Conservation (phyloP, 2,888 invertebrate species). For the Orthosia cruda region DNA sequence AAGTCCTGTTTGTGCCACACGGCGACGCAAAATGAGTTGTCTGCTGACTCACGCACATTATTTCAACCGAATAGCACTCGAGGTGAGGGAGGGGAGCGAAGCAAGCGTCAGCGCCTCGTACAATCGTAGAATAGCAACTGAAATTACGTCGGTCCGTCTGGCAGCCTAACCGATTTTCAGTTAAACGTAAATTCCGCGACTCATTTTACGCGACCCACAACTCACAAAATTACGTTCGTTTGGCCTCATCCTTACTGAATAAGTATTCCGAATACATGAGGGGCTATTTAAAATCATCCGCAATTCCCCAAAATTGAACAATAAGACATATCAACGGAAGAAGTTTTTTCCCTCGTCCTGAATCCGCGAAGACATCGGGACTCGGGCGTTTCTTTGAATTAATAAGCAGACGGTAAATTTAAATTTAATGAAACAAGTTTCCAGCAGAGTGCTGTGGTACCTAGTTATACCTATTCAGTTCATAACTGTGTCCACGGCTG, state of each 20-base stretch:
- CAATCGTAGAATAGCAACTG: no score
- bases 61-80: no score
- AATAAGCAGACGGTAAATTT: conserved; percentile 88
- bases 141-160: no score
- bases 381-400: conserved; percentile 84
- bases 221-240: no score
- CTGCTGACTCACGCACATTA: no score
- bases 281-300: conserved; percentile 67
- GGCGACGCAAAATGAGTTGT: no score
- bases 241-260: conserved; percentile 22
- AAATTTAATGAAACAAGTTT: conserved; percentile 90
- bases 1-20: no score
- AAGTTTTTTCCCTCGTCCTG: conserved; percentile 73
- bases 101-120: no score
- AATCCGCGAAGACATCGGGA: conserved; percentile 77
- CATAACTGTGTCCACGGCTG: conserved; percentile 74
- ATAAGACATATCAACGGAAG: conserved; percentile 77
- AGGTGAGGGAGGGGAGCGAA: no score
- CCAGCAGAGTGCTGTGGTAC: conserved; percentile 77
- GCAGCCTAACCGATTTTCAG: no score
- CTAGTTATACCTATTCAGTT: conserved; percentile 80
- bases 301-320: conserved; percentile 73
- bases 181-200: no score
- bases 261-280: conserved; percentile 61
- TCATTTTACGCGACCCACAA: no score